Evolutionary conservation across 37 sponge, comb jelly and placozoan species (phyloP).

Genomic region (Aphrocallistes beatrix): DNA sequence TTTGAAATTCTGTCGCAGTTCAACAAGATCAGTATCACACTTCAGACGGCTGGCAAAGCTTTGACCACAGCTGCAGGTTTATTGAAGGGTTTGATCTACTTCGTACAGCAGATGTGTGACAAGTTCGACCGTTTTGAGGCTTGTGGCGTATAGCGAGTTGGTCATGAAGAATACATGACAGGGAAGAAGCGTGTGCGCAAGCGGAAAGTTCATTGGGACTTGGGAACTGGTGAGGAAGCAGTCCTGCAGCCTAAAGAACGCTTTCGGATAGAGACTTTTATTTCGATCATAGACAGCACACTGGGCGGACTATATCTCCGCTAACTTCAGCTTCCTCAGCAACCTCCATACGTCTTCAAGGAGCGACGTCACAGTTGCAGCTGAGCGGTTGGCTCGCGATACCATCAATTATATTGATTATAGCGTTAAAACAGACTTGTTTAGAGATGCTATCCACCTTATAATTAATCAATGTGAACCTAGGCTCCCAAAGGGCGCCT

Average conservation of each 20-base stretch:
- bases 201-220: constrained; percentile 4
- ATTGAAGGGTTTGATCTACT: constrained; percentile 19
- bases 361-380: background rate
- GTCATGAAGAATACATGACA: background rate
- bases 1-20: constrained; percentile 19
- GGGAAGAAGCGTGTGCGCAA: background rate
- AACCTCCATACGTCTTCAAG: background rate
- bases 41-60: constrained; percentile 19
- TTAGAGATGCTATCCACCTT: too few species aligned
- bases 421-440: too few species aligned
- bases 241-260: background rate
- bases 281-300: background rate
- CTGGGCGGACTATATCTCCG: background rate
- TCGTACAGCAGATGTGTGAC: constrained; percentile 3
- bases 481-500: too few species aligned
- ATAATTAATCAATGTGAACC: too few species aligned
- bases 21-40: constrained; percentile 10
- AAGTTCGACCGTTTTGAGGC: constrained; percentile 4
- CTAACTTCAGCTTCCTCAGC: background rate
- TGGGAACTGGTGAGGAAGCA: constrained; percentile 1
- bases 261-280: background rate
- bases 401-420: too few species aligned
- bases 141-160: constrained; percentile 7
- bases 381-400: constrained; percentile 9
- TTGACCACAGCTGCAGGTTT: constrained; percentile 7